Evolutionary conservation across 2,113 vertebrate species (phyloP).

Genomic region (Zeus faber): DNA sequence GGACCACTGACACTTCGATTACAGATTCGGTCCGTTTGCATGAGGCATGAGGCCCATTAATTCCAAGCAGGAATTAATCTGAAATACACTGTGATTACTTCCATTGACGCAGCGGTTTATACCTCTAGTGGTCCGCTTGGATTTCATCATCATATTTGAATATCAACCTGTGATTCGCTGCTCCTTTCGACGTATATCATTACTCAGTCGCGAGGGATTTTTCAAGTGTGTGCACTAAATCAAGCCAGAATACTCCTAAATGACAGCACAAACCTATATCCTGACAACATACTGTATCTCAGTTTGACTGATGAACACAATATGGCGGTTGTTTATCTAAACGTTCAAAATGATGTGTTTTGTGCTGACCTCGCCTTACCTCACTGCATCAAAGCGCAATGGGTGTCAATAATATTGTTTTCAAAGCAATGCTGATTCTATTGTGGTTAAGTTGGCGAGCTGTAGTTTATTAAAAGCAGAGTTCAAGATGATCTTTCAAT

Average conservation of each 20-base stretch:
- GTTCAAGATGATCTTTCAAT: too few species aligned
- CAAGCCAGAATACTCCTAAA: slow-evolving; percentile 15
- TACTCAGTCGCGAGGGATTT: slow-evolving; percentile 15
- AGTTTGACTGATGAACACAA: slow-evolving; percentile 16
- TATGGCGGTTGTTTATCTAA: too few species aligned
- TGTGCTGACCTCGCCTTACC: too few species aligned
- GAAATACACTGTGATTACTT: slow-evolving; percentile 6
- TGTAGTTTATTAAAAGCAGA: too few species aligned
- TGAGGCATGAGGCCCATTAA: not conserved
- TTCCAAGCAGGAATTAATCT: not conserved
- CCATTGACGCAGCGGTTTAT: not conserved
- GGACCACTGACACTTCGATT: not conserved
- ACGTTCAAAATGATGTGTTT: too few species aligned
- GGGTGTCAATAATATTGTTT: too few species aligned
- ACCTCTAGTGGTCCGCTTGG: not conserved
- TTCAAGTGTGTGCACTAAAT: slow-evolving; percentile 20
- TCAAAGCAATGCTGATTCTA: too few species aligned
- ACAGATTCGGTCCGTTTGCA: not conserved
- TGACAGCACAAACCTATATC: slow-evolving; percentile 23
- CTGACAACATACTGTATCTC: slow-evolving; percentile 7
- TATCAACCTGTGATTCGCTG: slow-evolving; percentile 7
- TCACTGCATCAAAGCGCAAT: too few species aligned
- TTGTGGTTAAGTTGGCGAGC: too few species aligned
- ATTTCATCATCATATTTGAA: slow-evolving; percentile 24
- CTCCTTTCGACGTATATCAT: slow-evolving; percentile 14